Evolutionary conservation across 1,140 invertebrate genomes (phyloP), one percentile per base, ranked within the genome.

Genomic region (Drosophila parvula): DNA sequence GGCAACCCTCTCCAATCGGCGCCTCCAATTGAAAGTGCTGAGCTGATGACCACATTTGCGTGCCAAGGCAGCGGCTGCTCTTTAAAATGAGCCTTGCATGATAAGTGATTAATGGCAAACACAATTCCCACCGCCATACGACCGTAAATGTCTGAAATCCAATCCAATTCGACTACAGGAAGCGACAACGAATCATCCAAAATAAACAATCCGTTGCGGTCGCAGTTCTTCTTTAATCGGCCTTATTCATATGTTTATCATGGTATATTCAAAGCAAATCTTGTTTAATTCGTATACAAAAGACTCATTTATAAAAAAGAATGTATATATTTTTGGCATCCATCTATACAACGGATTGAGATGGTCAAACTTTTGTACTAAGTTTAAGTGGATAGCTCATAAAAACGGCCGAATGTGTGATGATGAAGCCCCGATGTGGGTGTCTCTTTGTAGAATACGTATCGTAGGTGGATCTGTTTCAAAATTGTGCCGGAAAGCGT

Each of bases 281-380:
- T 83, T 88, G 61, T 74, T 89, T 86, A 89, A 88, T 88, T 74
- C 68, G 73, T 51, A 32, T 50, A 88, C 83, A 88, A 88, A 74
- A 78, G 79, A 64, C 48, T 79, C 73, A 83, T 88, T 88, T 82
- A 82, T 45, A 40, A 45, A 50, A 53, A 38, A 45, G 18, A 27
- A 67, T 51, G 38, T 64, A 65, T 53, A 63, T 79, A 70, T 88
- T 83, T 74, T 78, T 38, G 76, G 78, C 58, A 80, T 75, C 57
- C 78, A 84, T 61, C 36, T 45, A 48, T 70, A 50, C 74, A 84
- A 85, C 77, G 73, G 78, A 74, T 84, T 80, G 78, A 60, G 59
- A 74, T 67, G 69, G 74, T 67, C 75, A 79, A 79, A 70, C 71
- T 80, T 70, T 77, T 88, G 79, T 83, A 68, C 60, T 47, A 64